Base-by-base conservation (phyloP, 2,113 vertebrate species). In the Callipepla californica region DNA sequence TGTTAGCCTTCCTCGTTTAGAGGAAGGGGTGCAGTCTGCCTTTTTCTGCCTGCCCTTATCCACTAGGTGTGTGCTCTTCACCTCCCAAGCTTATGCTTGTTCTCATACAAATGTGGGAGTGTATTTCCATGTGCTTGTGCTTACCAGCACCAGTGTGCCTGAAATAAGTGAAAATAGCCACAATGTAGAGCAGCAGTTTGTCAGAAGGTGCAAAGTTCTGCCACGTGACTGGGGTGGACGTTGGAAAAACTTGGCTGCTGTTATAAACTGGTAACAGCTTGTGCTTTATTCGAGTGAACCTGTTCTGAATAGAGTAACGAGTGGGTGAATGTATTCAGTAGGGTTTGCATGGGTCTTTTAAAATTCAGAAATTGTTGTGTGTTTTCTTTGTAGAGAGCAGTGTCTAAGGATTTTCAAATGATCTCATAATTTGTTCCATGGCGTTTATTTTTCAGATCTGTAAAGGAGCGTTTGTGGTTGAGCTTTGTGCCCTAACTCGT, bases 81-180 rank as follows among this genome's bases (percentile, higher is more conserved):
- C 28, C 23, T 67, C 32, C 2, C 20, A 3, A 0, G 0, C 45
- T 61, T 12, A 13, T 50, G 10, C 42, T 47, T 23, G 0, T 77
- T 73, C 65, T 61, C 14, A 8, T 13, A 61, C 17, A 6, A 3
- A 8, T 20, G 11, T 1, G 1, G 32, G 53, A 42, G 18, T 11
- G 2, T 9, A 3, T 59, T 87, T 73, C 34, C 47, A 14, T 48
- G 12, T 28, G 36, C 19, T 26, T 57, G 25, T 53, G n/a, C 9
- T 47, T 25, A 13, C 22, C 63, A 81, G 45, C 26, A 44, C 32
- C 40, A 32, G 18, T 50, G 69, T 40, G 20, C 42, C 53, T 11
- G 17, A 30, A 47, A 2, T 9, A 65, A 30, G 17, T 44, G 16
- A 32, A 55, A 38, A 5, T 13, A 36, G 28, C 16, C 36, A 32